phyloP scores from a whole-genome alignment of 30 jellyfish, hydroid and myxozoan species.

The Calvadosia cruxmelitensis region DNA sequence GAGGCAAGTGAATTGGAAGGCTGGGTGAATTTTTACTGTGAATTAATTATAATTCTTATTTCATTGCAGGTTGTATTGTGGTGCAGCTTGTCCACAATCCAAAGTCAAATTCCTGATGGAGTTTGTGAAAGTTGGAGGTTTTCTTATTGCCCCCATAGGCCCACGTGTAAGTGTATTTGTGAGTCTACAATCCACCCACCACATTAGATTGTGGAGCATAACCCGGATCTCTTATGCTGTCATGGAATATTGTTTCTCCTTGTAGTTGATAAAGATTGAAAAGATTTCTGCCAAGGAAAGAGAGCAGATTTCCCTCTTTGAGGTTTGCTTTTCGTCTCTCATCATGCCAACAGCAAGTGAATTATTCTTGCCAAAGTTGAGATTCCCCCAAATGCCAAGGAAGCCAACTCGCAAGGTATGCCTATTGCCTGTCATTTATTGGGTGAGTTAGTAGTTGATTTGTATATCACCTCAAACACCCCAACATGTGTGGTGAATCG shows the following conservation, averaged over 20 bases:
- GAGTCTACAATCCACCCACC: too few relatives aligned
- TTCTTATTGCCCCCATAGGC: conserved; percentile 95
- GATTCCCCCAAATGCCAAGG: conserved; percentile 43
- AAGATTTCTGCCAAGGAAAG: conserved; percentile 84
- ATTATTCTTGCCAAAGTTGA: conserved; percentile 50
- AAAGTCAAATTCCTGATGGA: conserved; percentile 72
- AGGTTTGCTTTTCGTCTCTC: conserved; percentile 89
- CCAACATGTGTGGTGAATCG: too few relatives aligned
- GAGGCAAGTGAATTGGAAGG: too few relatives aligned
- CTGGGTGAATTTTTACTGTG: too few relatives aligned
- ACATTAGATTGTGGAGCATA: not conserved
- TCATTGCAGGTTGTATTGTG: conserved; percentile 71
- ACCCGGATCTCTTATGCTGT: not conserved
- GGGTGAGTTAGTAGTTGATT: too few relatives aligned
- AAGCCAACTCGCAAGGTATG: conserved; percentile 55
- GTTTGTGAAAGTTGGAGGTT: conserved; percentile 91
- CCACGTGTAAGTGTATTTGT: conserved; percentile 33
- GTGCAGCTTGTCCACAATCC: conserved; percentile 87
- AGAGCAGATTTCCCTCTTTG: conserved; percentile 61
- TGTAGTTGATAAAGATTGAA: conserved; percentile 74
- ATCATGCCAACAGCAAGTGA: conserved; percentile 17
- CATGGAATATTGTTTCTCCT: not conserved
- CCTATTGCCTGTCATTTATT: not conserved
- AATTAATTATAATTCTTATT: too few relatives aligned
- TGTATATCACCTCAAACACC: too few relatives aligned